Percentiles rank a stretch among this genome's conserved stretches.
These are phyloP conservation scores for Nerophis ophidion DNA, from an alignment of 2,113 vertebrate species.

Conservation along the genomic window DNA sequence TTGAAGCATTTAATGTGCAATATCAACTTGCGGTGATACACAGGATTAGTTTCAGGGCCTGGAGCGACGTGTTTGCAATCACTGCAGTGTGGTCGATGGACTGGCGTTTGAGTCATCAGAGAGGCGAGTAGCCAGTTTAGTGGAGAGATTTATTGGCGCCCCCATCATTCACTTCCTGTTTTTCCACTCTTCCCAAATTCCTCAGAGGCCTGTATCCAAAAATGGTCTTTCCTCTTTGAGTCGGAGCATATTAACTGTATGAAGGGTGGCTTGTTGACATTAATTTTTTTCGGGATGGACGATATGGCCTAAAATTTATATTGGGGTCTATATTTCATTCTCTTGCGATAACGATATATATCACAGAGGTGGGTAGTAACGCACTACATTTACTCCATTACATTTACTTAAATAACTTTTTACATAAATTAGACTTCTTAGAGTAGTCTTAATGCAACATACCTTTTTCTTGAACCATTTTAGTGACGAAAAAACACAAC, in stretches of 20 bases:
- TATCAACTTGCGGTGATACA: conserved; percentile 4
- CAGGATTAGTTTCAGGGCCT: conserved; percentile 4
- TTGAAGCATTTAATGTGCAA: conserved; percentile 5
- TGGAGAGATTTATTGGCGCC: conserved; percentile 20
- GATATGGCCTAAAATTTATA: too few species aligned
- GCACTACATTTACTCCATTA: too few species aligned
- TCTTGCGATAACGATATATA: too few species aligned
- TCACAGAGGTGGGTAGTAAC: too few species aligned
- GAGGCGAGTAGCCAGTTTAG: not conserved
- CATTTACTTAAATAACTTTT: too few species aligned
- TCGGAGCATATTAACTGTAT: conserved; percentile 8
- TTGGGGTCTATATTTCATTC: too few species aligned
- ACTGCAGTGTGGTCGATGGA: not conserved
- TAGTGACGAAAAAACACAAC: too few species aligned
- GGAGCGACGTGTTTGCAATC: not conserved
- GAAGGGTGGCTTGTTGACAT: conserved; percentile 3
- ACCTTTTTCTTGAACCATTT: too few species aligned
- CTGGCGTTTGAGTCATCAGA: not conserved
- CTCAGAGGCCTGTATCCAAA: conserved; percentile 28
- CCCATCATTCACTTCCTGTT: conserved; percentile 35
- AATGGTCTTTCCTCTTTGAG: conserved; percentile 33
- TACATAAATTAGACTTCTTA: too few species aligned
- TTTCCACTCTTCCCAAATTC: conserved; percentile 32
- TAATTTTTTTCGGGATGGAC: not conserved
- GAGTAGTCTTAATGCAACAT: too few species aligned